Evolutionary conservation across 2,113 vertebrate genomes (phyloP).

Genomic region (Garra rufa): DNA sequence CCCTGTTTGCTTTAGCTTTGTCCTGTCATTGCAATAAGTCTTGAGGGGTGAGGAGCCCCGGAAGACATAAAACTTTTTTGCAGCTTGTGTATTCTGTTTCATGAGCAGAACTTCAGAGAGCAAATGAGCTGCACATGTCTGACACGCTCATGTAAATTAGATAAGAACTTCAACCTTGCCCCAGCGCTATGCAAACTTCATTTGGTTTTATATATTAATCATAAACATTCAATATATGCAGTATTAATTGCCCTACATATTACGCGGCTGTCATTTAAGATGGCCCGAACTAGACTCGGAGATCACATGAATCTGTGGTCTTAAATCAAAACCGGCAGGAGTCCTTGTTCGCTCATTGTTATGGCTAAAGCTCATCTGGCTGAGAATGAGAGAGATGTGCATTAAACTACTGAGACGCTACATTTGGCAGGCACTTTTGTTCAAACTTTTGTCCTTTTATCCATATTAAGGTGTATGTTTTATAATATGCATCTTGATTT

Average conservation of each 20-base stretch:
- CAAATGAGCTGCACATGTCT: constrained; percentile 60
- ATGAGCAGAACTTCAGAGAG: constrained; percentile 72
- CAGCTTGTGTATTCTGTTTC: constrained; percentile 74
- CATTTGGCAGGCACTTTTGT: neutral
- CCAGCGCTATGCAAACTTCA: constrained; percentile 65
- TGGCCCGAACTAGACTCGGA: constrained; percentile 45
- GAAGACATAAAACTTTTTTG: constrained; percentile 65
- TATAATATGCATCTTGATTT: neutral
- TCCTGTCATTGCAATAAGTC: constrained; percentile 43
- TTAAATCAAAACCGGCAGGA: constrained; percentile 43
- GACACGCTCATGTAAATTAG: constrained; percentile 73
- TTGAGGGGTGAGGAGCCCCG: constrained; percentile 55
- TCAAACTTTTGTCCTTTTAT: neutral
- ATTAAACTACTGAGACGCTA: neutral
- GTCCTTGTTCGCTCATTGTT: constrained; percentile 33
- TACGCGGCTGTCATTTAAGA: constrained; percentile 56
- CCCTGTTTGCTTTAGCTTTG: constrained; percentile 49
- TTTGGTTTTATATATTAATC: constrained; percentile 71
- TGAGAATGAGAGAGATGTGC: constrained; percentile 25
- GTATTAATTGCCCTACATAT: constrained; percentile 72
- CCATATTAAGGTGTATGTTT: neutral
- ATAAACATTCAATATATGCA: constrained; percentile 69
- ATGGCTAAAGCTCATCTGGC: constrained; percentile 15
- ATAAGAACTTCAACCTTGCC: constrained; percentile 68
- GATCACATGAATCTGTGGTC: constrained; percentile 31